Evolutionary conservation across 2,113 vertebrate species (phyloP), one percentile per base, ranked within the genome.

Genomic region (Papio anubis): DNA sequence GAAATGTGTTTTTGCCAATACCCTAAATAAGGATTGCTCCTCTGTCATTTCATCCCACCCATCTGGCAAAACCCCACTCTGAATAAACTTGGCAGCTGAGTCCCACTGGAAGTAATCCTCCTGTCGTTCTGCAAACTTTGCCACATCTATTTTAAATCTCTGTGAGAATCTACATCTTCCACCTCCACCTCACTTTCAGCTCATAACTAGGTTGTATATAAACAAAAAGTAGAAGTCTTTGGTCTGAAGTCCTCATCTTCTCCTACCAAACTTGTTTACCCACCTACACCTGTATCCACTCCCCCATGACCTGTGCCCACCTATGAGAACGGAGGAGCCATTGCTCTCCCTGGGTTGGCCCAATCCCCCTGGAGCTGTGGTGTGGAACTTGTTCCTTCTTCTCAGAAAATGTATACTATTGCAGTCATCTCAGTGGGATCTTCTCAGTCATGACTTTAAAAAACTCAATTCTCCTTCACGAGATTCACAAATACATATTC

Each of bases 151-250:
- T 13, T 70, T 48, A 95, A 84, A 64, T 68, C 66, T 88, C 30
- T 13, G 59, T 0, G 40, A 94, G 25, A 82, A 10, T 55, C 40
- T 23, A 25, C 14, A 61, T 23, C n/a, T 84, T 89, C 25, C 17
- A 16, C 38, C 55, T 83, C 88, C n/a, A 40, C 45, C 35, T 88
- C 18, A 72, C 32, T 40, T n/a, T 78, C 13, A 75, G 81, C 9
- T 90, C 43, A 66, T 3, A 50, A 7, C 21, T 30, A 66, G 48
- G 7, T 10, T 88, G 52, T 40, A 40, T 40, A 94, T 43, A 43
- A 78, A 92, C 20, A 96, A 57, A 94, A 80, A 76, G 55, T 27
- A 83, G 43, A 90, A 83, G 23, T 38, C 35, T 75, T 59, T 80
- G 43, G 32, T 91, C 61, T 79, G 45, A 86, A 95, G 27, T 43